Evolutionary conservation across 2,113 vertebrate genomes (phyloP), one percentile per base, ranked within the genome.

Genomic region (Sebastes schlegelii): DNA sequence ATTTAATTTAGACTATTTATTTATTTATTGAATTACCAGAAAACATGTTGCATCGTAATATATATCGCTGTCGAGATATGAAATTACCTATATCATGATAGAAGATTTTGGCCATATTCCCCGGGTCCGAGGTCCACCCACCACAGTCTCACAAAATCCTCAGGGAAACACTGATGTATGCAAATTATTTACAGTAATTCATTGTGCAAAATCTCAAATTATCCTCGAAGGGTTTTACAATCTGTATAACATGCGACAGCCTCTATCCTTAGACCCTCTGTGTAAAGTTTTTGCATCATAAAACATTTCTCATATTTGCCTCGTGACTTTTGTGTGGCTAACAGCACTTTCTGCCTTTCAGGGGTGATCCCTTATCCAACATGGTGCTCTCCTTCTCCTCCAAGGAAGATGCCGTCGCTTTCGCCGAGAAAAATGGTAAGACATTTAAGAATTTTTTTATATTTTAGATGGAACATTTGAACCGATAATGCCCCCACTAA

Each of bases 401-500:
- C 67, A 99, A 99, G 92, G 98, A 99, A 84, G 97, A 97, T 6
- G 98, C 98, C 10, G 74, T 97, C 75, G 96, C 97, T n/a, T 99
- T 99, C 89, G 98, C 97, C 70, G 97, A 99, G 94, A 99, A 99
- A 94, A 99, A 99, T 74, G 98, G 98, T 99, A 95, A 40, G 34
- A 34, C 34, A 4, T 57, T 16, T 3, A 67, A 34, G 4, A 26
- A 1, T 43, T 49, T 66, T 48, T 46, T 0, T 5, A 6, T 16
- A 61, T 49, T 57, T 57, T n/a, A 12, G 2, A 62, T 10, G 16
- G 2, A 82, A 40, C 48, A 42, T 19, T 61, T 21, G 52, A 40
- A 67, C 12, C 5, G 4, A 49, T 8, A 16, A 26, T 5, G n/a
- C 17, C 21, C 19, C 34, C 4, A 40, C 9, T 54, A 63, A 55